Percentiles rank a stretch among this genome's conserved stretches.
These are phyloP conservation scores for Ovis canadensis DNA, from an alignment of 2,113 vertebrate genomes.

Conservation along the genomic window DNA sequence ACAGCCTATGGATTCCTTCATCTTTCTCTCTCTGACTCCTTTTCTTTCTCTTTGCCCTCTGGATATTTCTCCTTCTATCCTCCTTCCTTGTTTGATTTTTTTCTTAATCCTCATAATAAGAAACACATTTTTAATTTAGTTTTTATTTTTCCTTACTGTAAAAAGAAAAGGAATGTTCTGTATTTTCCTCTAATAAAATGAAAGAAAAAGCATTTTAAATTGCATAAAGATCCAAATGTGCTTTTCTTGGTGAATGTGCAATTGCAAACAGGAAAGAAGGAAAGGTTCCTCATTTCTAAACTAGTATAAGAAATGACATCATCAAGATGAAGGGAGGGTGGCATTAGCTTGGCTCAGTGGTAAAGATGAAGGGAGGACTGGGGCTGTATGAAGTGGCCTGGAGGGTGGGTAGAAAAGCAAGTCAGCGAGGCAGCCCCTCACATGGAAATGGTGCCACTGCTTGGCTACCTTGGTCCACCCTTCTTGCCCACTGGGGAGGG, in stretches of 20 bases:
- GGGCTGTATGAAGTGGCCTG: not conserved
- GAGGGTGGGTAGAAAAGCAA: not conserved
- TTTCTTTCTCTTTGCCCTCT: not conserved
- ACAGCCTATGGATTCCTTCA: not conserved
- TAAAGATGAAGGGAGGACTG: not conserved
- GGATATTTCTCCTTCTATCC: constrained; percentile 1
- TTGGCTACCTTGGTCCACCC: not conserved
- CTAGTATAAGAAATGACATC: not conserved
- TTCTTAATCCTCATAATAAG: constrained; percentile 2
- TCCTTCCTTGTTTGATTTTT: not conserved
- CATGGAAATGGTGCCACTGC: not conserved
- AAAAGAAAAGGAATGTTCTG: not conserved
- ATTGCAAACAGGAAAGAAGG: not conserved
- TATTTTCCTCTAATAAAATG: constrained; percentile 5
- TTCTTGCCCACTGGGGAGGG: accelerated
- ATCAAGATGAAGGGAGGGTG: not conserved
- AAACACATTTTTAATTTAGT: constrained; percentile 26
- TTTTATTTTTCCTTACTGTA: not conserved
- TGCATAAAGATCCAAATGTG: not conserved
- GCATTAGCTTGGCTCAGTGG: not conserved
- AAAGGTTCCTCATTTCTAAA: not conserved
- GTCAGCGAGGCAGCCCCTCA: not conserved
- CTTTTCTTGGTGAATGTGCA: not conserved
- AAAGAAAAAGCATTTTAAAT: not conserved
- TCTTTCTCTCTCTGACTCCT: not conserved